Percentiles rank a stretch among this genome's conserved stretches.
Conservation (phyloP, 2,797 vertebrate genomes). For the Hipposideros larvatus region DNA sequence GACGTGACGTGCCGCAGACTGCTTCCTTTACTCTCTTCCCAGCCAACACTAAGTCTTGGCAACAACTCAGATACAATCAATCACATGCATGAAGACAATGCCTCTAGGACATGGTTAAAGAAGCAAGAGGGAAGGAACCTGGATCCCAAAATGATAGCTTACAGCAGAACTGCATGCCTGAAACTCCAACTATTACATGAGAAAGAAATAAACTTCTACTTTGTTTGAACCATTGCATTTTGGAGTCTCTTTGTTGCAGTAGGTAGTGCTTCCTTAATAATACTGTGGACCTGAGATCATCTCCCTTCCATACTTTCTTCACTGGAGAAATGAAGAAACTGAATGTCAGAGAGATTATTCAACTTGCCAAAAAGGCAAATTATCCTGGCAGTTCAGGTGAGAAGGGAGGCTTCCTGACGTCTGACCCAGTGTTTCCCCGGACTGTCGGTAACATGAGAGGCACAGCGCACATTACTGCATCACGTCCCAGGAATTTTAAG, state of each 20-base stretch:
- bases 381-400: background rate
- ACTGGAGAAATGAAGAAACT: conserved; percentile 18
- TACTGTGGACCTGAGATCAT: background rate
- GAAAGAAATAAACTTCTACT: background rate
- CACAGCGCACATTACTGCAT: background rate
- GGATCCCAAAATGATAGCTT: background rate
- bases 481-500: background rate
- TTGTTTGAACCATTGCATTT: background rate
- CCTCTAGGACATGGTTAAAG: background rate
- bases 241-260: background rate
- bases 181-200: background rate
- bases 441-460: background rate
- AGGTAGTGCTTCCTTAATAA: conserved; percentile 4
- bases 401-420: background rate
- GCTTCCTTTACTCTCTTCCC: background rate
- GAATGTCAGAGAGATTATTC: background rate
- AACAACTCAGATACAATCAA: background rate
- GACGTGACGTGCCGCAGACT: background rate
- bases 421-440: background rate
- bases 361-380: conserved; percentile 23
- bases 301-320: background rate
- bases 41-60: background rate
- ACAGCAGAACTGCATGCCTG: background rate
- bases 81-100: background rate
- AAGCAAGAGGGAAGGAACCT: conserved; percentile 8